Conservation (phyloP, 2,797 vertebrate species). For the Sebastes reedi region DNA sequence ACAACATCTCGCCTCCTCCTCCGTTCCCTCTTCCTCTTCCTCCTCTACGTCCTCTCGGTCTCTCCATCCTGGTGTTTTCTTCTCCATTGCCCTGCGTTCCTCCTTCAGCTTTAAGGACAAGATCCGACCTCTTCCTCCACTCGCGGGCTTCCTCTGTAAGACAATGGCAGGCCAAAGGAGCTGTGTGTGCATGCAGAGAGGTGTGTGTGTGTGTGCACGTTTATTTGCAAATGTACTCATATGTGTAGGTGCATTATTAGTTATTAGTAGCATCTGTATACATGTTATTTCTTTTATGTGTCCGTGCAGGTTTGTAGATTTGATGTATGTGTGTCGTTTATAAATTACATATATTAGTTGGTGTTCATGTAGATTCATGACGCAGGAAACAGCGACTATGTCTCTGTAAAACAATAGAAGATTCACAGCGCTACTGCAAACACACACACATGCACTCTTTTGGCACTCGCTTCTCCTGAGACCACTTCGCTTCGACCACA, state of each 20-base stretch:
- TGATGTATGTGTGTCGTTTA: background rate
- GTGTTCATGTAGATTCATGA: slow-evolving; percentile 84
- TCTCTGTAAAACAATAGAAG: slow-evolving; percentile 87
- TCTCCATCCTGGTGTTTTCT: slow-evolving; percentile 38
- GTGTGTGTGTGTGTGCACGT: background rate
- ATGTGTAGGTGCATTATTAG: background rate
- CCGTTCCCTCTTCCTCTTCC: slow-evolving; percentile 17
- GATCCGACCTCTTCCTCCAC: slow-evolving; percentile 51
- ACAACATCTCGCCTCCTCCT: slow-evolving; percentile 13
- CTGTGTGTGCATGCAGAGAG: slow-evolving; percentile 22
- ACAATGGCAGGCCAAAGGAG: slow-evolving; percentile 74
- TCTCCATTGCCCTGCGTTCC: slow-evolving; percentile 24
- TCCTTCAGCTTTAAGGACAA: slow-evolving; percentile 51
- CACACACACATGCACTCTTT: slow-evolving; percentile 24
- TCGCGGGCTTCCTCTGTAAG: slow-evolving; percentile 79
- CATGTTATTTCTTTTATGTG: background rate
- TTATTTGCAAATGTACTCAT: background rate
- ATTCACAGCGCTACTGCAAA: slow-evolving; percentile 72
- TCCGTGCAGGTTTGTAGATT: background rate
- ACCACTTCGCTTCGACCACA: slow-evolving; percentile 16
- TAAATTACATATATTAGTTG: background rate
- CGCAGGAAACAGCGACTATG: slow-evolving; percentile 84
- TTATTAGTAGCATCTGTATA: background rate
- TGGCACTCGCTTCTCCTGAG: slow-evolving; percentile 32
- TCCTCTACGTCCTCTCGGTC: slow-evolving; percentile 2